Evolutionary conservation across 2,888 invertebrate species (phyloP).

Genomic region (Liodrosophila aerea): DNA sequence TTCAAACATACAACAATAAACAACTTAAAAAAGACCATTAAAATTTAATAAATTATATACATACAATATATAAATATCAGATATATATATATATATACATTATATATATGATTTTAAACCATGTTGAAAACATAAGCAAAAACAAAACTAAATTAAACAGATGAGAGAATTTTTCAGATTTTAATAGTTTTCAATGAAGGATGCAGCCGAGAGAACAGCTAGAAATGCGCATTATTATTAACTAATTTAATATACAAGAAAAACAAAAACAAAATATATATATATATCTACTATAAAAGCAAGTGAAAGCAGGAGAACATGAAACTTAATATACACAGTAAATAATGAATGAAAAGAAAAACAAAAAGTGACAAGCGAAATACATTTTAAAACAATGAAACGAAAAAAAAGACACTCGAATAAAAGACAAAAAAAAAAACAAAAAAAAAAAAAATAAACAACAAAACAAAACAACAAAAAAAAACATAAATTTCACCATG

Average conservation of each 20-base stretch:
- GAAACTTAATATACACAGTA: constrained; percentile 35
- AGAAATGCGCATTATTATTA: constrained; percentile 69
- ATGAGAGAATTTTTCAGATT: constrained; percentile 53
- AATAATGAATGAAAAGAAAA: constrained; percentile 25
- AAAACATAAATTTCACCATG: constrained; percentile 35
- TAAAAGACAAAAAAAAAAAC: constrained; percentile 38
- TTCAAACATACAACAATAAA: constrained; percentile 73
- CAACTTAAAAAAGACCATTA: constrained; percentile 63
- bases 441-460: constrained; percentile 25
- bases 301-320: constrained; percentile 28
- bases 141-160: constrained; percentile 30
- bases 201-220: constrained; percentile 41
- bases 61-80: constrained; percentile 34
- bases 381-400: constrained; percentile 59
- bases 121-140: constrained; percentile 39
- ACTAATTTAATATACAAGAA: constrained; percentile 59
- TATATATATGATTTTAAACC: constrained; percentile 64
- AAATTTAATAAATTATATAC: constrained; percentile 53
- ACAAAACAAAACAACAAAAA: constrained; percentile 21
- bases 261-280: constrained; percentile 40
- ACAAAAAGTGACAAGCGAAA: constrained; percentile 34
- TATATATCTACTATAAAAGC: constrained; percentile 57
- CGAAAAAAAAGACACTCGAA: constrained; percentile 48
- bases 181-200: constrained; percentile 60
- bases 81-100: constrained; percentile 41